phyloP scores from a whole-genome alignment of 2,797 vertebrate genomes.

The Cephalopachus bancanus region DNA sequence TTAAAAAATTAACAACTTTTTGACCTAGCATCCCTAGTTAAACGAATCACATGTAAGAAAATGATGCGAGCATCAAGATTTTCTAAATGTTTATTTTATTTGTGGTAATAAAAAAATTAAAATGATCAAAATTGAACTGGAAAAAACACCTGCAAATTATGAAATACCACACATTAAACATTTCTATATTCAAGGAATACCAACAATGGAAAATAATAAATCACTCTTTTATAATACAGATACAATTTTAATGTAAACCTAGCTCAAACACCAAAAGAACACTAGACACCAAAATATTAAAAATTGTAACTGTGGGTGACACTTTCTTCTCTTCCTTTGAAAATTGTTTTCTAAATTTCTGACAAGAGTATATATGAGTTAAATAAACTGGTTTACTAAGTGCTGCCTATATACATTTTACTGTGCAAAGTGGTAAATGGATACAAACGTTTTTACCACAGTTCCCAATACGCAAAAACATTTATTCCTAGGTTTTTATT shows the following conservation, averaged over 20 bases:
- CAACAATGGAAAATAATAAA: background rate
- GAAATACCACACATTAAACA: background rate
- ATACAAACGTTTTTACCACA: background rate
- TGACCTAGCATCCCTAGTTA: background rate
- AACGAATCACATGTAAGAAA: background rate
- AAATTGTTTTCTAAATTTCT: background rate
- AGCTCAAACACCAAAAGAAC: background rate
- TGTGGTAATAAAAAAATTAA: background rate
- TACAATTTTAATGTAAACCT: background rate
- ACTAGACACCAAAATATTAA: background rate
- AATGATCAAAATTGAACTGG: background rate
- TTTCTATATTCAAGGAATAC: background rate
- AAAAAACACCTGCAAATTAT: background rate
- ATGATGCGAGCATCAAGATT: background rate
- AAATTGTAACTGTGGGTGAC: background rate
- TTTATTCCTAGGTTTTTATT: background rate
- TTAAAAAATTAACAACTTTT: background rate
- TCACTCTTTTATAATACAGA: constrained; percentile 17
- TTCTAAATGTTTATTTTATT: background rate
- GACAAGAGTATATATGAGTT: background rate
- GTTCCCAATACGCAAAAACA: background rate
- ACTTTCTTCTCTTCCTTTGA: background rate
- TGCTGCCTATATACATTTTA: constrained; percentile 12
- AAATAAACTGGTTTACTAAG: constrained; percentile 13
- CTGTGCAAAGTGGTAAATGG: background rate